A percentile compares a stretch with the other conserved stretches of the same genome.
Evolutionary conservation across 2,797 vertebrate species (phyloP).

Genomic region (Tympanoctomys barrerae): DNA sequence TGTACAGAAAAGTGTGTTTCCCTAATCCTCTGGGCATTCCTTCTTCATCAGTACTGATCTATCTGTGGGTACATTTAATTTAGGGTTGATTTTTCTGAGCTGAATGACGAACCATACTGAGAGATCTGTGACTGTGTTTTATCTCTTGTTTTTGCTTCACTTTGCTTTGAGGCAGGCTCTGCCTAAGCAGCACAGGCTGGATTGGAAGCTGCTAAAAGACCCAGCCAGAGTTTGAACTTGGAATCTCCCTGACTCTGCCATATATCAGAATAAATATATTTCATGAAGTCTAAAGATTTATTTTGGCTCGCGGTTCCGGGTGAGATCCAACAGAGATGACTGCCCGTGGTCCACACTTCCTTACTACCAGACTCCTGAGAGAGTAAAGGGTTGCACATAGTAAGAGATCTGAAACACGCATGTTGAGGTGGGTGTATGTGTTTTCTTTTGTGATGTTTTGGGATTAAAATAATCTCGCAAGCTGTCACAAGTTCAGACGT

Average conservation of each 20-base stretch:
- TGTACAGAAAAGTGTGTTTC: background rate
- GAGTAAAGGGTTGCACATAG: background rate
- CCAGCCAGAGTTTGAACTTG: background rate
- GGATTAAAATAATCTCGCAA: background rate
- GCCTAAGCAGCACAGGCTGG: background rate
- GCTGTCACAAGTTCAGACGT: background rate
- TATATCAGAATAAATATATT: background rate
- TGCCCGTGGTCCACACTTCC: background rate
- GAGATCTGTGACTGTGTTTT: background rate
- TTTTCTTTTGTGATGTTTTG: background rate
- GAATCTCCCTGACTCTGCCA: background rate
- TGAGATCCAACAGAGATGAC: background rate
- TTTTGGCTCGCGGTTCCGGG: background rate
- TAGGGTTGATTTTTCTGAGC: background rate
- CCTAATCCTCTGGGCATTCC: background rate
- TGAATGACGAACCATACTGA: background rate
- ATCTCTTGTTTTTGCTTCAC: background rate
- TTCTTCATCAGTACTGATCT: accelerated
- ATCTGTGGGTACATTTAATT: background rate
- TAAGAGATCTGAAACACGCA: background rate
- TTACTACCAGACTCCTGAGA: background rate
- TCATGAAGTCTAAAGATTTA: background rate
- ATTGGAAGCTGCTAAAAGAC: background rate
- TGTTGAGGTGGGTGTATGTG: background rate
- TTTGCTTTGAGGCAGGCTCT: background rate